Base-by-base conservation (phyloP, 2,113 vertebrate species). In the Oreochromis aureus region DNA sequence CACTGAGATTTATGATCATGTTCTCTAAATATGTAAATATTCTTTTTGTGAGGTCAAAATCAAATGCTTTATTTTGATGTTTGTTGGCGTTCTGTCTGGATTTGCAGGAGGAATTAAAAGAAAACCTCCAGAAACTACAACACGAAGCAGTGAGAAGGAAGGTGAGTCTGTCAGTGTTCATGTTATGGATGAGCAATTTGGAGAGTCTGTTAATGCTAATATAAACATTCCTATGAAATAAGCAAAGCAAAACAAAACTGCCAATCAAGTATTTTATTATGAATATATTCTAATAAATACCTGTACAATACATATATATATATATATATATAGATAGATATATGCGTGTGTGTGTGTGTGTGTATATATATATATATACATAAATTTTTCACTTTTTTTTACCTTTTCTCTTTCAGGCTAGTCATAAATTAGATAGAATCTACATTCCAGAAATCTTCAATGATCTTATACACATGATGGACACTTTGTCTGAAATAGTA, bases 61-160 rank as follows among this genome's bases (percentile, higher is more conserved):
- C 12, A 82, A 63, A 63, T 36, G 59, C 10, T 63, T 36, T 63
- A 63, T n/a, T 63, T 63, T 34, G 30, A 63, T 24, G 7, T 82
- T 51, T 36, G 7, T 48, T 83, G 48, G 0, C 1, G 0, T 69
- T 27, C 16, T 46, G 2, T 61, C 22, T 81, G 36, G 34, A 11
- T 54, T 53, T 69, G 22, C 48, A 83, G 82, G 48, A 41, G n/a
- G 61, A 83, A 36, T 48, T 71, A 3, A 54, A 41, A 27, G n/a
- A 19, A 24, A 83, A 83, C 46, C 34, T 83, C 18, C 46, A 55
- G n/a, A 83, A 51, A 18, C n/a, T 71, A 12, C 30, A 83, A 18
- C 30, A 54, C 0, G 46, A 83, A 71, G 34, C 48, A 83, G 9
- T 7, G 4, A 83, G 61, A 39, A 19, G 51, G 63, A 41, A 51